Evolutionary conservation across 2,888 invertebrate genomes (phyloP).

Genomic region (Notodonta ziczac): DNA sequence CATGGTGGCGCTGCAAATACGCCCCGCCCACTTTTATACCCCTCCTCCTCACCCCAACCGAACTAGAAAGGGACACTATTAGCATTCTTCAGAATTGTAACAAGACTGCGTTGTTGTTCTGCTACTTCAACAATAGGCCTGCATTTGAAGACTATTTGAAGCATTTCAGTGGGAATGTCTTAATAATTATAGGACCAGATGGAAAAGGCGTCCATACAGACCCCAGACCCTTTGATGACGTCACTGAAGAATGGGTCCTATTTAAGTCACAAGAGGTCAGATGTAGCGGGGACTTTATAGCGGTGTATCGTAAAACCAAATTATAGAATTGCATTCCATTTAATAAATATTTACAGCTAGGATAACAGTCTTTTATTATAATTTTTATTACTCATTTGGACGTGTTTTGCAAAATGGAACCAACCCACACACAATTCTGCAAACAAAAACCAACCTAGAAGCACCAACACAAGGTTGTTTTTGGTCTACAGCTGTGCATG

Average conservation of each 20-base stretch:
- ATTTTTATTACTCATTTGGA: slow-evolving; percentile 4
- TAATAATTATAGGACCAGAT: slow-evolving; percentile 91
- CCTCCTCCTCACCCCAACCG: slow-evolving; percentile 80
- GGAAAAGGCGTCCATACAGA: slow-evolving; percentile 87
- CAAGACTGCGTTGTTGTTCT: slow-evolving; percentile 88
- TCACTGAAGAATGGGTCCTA: slow-evolving; percentile 85
- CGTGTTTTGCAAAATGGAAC: too few species aligned
- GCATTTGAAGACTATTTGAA: slow-evolving; percentile 89
- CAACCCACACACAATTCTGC: too few species aligned
- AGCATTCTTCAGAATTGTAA: slow-evolving; percentile 67
- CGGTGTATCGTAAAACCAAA: slow-evolving; percentile 76
- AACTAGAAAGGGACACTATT: slow-evolving; percentile 62
- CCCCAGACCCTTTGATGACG: slow-evolving; percentile 87
- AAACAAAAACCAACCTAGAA: too few species aligned
- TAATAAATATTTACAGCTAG: slow-evolving; percentile 30
- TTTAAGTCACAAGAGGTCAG: slow-evolving; percentile 84
- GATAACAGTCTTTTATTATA: slow-evolving; percentile 36
- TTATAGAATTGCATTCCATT: slow-evolving; percentile 32
- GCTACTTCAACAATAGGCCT: slow-evolving; percentile 90
- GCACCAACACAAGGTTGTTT: too few species aligned
- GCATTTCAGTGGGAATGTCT: slow-evolving; percentile 85
- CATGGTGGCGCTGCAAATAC: slow-evolving; percentile 92
- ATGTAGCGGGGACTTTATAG: slow-evolving; percentile 86
- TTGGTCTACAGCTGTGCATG: too few species aligned
- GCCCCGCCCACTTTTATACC: slow-evolving; percentile 89